A percentile compares a stretch with the other conserved stretches of the same genome.
phyloP scores from a whole-genome alignment of 2,797 vertebrate genomes.

The Ispidina picta region DNA sequence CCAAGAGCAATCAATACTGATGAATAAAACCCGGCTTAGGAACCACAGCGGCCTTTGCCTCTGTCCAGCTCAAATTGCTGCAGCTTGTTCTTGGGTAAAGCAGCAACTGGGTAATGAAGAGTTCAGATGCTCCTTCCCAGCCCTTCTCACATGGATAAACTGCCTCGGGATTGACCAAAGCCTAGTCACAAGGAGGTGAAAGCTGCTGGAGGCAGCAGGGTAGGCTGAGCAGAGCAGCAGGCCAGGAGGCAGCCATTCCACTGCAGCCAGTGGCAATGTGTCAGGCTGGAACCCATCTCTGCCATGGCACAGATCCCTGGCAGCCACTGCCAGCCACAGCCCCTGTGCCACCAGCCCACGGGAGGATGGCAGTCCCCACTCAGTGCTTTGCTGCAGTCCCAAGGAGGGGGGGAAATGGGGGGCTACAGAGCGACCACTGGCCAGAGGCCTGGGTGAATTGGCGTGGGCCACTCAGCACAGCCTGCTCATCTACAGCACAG shows the following conservation, averaged over 20 bases:
- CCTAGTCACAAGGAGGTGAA: neutral
- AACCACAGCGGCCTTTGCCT: neutral
- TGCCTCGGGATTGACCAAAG: neutral
- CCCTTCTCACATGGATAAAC: neutral
- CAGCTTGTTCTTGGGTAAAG: conserved; percentile 25
- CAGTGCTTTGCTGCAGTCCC: neutral
- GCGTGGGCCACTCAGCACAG: neutral
- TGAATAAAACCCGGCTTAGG: conserved; percentile 11
- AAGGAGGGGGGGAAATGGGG: neutral
- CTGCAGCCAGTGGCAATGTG: neutral
- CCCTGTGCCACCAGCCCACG: neutral
- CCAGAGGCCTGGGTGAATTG: neutral
- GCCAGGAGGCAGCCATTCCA: neutral
- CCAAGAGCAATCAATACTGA: conserved; percentile 29
- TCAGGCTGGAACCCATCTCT: neutral
- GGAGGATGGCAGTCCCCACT: neutral
- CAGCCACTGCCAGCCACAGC: neutral
- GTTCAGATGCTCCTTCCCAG: neutral
- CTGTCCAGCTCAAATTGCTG: conserved; percentile 5
- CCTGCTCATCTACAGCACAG: neutral
- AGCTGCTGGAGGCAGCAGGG: neutral
- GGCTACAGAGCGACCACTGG: neutral
- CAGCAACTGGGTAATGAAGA: conserved; percentile 5
- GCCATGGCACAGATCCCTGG: neutral
- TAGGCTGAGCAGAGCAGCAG: neutral